Evolutionary conservation across 2,797 vertebrate genomes (phyloP).

Genomic region (Glossophaga mutica): DNA sequence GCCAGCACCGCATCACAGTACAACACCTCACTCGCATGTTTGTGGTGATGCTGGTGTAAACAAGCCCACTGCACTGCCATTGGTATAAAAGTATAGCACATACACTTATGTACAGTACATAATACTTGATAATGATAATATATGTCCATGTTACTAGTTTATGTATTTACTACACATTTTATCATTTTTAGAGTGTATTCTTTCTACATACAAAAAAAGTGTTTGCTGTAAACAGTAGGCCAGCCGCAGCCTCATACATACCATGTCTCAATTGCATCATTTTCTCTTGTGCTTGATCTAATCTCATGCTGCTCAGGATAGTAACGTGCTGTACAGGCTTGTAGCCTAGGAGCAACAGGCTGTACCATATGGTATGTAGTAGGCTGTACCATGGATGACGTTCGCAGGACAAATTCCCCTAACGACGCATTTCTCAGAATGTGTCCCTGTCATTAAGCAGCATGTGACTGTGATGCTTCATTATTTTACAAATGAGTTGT

Average conservation of each 20-base stretch:
- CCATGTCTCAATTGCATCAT: not conserved
- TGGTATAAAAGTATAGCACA: not conserved
- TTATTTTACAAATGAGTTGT: constrained; percentile 13
- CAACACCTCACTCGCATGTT: not conserved
- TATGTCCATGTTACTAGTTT: not conserved
- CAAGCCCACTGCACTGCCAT: not conserved
- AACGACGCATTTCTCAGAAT: not conserved
- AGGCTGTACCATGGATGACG: not conserved
- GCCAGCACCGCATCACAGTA: not conserved
- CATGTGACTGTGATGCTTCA: not conserved
- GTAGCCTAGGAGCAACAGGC: not conserved
- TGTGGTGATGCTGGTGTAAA: not conserved
- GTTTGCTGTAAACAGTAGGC: not conserved
- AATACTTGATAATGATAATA: not conserved
- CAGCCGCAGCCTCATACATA: not conserved
- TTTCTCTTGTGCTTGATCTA: not conserved
- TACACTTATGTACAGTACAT: not conserved
- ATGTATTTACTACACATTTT: not conserved
- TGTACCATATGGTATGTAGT: not conserved
- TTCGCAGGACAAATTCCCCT: not conserved
- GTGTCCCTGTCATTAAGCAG: not conserved
- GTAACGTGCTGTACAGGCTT: not conserved
- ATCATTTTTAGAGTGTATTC: not conserved
- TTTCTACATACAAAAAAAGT: not conserved
- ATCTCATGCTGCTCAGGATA: not conserved